Evolutionary conservation across 2,797 vertebrate genomes (phyloP).

Genomic region (Cossypha polioptera): DNA sequence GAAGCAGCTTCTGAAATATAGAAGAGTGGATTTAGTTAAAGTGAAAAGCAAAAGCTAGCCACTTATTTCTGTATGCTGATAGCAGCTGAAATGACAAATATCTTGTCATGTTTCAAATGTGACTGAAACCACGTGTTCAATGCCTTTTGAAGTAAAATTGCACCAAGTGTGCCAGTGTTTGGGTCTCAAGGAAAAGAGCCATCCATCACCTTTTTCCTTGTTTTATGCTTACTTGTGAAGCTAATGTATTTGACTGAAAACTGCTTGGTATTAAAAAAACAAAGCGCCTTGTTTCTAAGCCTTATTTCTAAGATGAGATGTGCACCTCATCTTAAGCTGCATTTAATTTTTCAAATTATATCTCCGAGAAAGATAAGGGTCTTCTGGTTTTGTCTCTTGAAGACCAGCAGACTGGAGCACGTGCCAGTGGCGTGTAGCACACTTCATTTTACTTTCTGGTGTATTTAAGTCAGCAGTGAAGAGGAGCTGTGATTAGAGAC

Average conservation of each 20-base stretch:
- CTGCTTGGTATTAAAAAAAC: not conserved
- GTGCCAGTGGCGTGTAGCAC: not conserved
- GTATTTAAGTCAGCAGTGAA: not conserved
- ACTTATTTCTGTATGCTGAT: not conserved
- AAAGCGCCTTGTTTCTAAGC: not conserved
- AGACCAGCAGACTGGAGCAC: not conserved
- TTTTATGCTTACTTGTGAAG: not conserved
- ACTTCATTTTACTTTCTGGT: not conserved
- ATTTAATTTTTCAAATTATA: not conserved
- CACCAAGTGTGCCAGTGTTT: not conserved
- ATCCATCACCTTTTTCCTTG: not conserved
- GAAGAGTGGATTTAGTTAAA: not conserved
- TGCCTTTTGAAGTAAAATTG: not conserved
- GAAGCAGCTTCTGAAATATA: not conserved
- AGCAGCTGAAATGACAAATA: not conserved
- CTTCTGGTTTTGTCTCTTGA: not conserved
- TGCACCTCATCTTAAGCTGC: not conserved
- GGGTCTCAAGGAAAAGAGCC: not conserved
- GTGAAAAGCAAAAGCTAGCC: not conserved
- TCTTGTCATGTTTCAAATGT: rapidly evolving
- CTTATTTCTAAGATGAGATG: not conserved
- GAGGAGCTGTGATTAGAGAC: not conserved
- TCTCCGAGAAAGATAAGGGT: not conserved
- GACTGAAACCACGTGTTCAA: not conserved
- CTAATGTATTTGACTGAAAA: not conserved